Evolutionary conservation across 2,113 vertebrate species (phyloP).

Genomic region (Cebidichthys violaceus): DNA sequence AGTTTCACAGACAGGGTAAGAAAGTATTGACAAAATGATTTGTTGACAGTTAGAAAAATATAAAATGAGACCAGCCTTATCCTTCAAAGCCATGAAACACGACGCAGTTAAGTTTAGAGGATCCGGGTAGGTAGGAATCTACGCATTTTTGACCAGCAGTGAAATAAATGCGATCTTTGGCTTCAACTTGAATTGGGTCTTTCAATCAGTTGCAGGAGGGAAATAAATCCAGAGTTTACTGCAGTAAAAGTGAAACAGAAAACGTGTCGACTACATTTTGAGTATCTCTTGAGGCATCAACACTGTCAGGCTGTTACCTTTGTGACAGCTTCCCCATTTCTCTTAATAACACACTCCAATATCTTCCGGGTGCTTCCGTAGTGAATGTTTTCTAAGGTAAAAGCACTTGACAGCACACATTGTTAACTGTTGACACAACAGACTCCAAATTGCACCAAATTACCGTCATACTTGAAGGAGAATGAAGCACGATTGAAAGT

Average conservation of each 20-base stretch:
- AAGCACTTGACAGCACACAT: slow-evolving; percentile 6
- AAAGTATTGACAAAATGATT: background rate
- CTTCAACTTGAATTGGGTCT: background rate
- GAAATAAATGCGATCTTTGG: background rate
- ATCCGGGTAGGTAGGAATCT: background rate
- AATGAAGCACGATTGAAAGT: slow-evolving; percentile 1
- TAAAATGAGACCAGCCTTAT: background rate
- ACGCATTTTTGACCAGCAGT: background rate
- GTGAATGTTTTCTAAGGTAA: slow-evolving; percentile 54
- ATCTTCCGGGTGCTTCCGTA: background rate
- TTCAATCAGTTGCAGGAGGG: slow-evolving; percentile 1
- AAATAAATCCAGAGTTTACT: slow-evolving; percentile 8
- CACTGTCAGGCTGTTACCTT: slow-evolving; percentile 3
- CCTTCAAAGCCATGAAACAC: background rate
- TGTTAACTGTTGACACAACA: slow-evolving; percentile 9
- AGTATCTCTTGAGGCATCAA: slow-evolving; percentile 7
- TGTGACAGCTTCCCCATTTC: background rate
- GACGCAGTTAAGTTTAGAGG: background rate
- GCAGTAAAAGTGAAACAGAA: background rate
- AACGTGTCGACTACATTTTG: slow-evolving; percentile 4
- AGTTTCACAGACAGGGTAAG: background rate
- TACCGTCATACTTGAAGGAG: slow-evolving; percentile 23
- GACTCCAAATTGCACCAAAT: slow-evolving; percentile 14
- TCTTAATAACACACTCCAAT: slow-evolving; percentile 23
- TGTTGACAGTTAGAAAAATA: background rate